Evolutionary conservation across 2,797 vertebrate genomes (phyloP).

Genomic region (Philypnodon macrostomus): DNA sequence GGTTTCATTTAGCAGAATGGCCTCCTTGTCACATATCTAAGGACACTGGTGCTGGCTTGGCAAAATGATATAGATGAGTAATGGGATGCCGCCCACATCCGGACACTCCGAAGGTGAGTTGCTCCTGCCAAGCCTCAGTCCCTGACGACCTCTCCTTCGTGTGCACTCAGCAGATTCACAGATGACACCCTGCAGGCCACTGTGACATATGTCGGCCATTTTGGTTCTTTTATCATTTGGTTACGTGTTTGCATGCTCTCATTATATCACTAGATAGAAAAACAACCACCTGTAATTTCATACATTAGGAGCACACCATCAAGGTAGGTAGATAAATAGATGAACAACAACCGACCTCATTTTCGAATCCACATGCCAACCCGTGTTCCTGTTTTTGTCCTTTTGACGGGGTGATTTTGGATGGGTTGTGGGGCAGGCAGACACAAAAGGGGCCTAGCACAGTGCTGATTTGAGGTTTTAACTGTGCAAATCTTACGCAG

Average conservation of each 20-base stretch:
- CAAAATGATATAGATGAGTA: constrained; percentile 75
- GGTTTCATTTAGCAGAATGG: constrained; percentile 65
- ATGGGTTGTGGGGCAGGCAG: constrained; percentile 49
- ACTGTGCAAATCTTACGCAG: constrained; percentile 63
- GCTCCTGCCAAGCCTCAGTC: constrained; percentile 73
- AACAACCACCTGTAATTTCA: neutral
- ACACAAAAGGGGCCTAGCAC: constrained; percentile 59
- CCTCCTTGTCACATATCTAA: constrained; percentile 75
- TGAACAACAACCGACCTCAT: constrained; percentile 25
- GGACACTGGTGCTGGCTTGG: constrained; percentile 73
- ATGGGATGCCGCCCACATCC: constrained; percentile 73
- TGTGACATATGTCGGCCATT: constrained; percentile 59
- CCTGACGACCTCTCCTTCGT: constrained; percentile 69
- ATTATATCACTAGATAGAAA: constrained; percentile 6
- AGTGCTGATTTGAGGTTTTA: constrained; percentile 76
- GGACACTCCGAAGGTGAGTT: constrained; percentile 76
- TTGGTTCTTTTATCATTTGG: constrained; percentile 26
- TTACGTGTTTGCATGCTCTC: constrained; percentile 2
- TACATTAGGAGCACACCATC: constrained; percentile 15
- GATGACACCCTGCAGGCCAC: constrained; percentile 50
- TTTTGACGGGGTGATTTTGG: constrained; percentile 56
- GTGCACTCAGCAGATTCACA: constrained; percentile 65
- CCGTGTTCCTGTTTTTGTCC: constrained; percentile 25
- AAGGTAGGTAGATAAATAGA: constrained; percentile 24
- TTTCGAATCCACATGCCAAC: constrained; percentile 25